Evolutionary conservation across 2,797 vertebrate genomes (phyloP).

Genomic region (Dallia pectoralis): DNA sequence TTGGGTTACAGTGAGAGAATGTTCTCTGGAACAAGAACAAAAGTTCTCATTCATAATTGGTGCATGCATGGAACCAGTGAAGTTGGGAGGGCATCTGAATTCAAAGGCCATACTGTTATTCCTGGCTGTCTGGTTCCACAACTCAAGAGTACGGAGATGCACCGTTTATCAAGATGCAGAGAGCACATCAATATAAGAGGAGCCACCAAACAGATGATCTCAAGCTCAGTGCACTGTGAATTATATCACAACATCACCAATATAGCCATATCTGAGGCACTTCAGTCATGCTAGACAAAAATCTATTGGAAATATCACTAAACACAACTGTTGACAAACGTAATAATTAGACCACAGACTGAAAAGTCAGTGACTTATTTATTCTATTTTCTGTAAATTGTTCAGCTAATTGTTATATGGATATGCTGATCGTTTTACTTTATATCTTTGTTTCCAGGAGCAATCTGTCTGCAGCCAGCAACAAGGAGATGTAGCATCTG

Average conservation of each 20-base stretch:
- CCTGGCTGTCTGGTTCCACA: slow-evolving; percentile 20
- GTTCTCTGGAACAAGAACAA: slow-evolving; percentile 41
- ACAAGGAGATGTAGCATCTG: slow-evolving; percentile 83
- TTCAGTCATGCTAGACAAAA: slow-evolving; percentile 17
- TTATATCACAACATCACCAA: slow-evolving; percentile 8
- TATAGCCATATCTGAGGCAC: slow-evolving; percentile 6
- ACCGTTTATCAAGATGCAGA: not conserved
- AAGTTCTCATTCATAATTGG: slow-evolving; percentile 56
- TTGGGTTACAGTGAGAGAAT: slow-evolving; percentile 41
- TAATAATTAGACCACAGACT: slow-evolving; percentile 27
- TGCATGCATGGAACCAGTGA: slow-evolving; percentile 43
- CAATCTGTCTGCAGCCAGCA: slow-evolving; percentile 74
- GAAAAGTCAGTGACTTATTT: slow-evolving; percentile 32
- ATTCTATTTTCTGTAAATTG: slow-evolving; percentile 45
- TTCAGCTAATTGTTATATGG: slow-evolving; percentile 65
- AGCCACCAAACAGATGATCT: not conserved
- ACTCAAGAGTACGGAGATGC: slow-evolving; percentile 6
- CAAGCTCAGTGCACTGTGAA: slow-evolving; percentile 14
- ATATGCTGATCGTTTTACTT: slow-evolving; percentile 73
- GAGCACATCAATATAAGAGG: slow-evolving; percentile 13
- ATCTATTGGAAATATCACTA: slow-evolving; percentile 19
- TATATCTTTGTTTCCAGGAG: slow-evolving; percentile 76
- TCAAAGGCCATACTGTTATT: slow-evolving; percentile 21
- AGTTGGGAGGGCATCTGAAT: slow-evolving; percentile 29
- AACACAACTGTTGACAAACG: slow-evolving; percentile 25